Evolutionary conservation across 2,888 invertebrate species (phyloP).

Genomic region (Ormia ochracea): DNA sequence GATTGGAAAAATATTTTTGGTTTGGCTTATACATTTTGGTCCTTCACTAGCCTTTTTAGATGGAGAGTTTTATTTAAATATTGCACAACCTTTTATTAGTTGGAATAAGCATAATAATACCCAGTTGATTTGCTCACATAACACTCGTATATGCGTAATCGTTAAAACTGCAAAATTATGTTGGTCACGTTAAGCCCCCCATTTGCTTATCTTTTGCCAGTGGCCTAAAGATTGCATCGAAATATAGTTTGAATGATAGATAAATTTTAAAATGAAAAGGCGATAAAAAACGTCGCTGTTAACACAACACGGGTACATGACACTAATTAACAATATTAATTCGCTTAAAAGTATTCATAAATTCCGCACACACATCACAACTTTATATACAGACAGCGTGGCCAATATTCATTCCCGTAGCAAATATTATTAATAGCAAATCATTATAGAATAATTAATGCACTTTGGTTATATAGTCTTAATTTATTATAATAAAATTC

Average conservation of each 20-base stretch:
- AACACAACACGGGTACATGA: constrained; percentile 9
- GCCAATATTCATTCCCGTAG: background rate
- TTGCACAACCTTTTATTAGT: no score
- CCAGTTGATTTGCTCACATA: no score
- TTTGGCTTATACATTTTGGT: no score
- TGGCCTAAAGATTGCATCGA: background rate
- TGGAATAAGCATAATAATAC: no score
- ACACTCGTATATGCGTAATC: no score
- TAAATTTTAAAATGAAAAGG: constrained; percentile 16
- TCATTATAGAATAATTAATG: background rate
- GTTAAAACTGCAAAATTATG: no score
- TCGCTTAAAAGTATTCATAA: background rate
- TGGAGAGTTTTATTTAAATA: no score
- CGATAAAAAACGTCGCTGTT: background rate
- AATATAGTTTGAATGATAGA: background rate
- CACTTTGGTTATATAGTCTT: constrained; percentile 28
- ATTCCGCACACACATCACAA: background rate
- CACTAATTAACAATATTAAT: constrained; percentile 14
- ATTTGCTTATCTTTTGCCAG: background rate
- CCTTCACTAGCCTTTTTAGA: no score
- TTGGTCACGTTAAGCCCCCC: constrained; percentile 12
- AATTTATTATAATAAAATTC: background rate
- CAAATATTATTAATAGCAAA: background rate
- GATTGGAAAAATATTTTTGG: no score
- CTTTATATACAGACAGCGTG: background rate